These are phyloP conservation scores for Lophotis ruficrista DNA, from an alignment of 2,113 vertebrate genomes.

Conservation along the genomic window DNA sequence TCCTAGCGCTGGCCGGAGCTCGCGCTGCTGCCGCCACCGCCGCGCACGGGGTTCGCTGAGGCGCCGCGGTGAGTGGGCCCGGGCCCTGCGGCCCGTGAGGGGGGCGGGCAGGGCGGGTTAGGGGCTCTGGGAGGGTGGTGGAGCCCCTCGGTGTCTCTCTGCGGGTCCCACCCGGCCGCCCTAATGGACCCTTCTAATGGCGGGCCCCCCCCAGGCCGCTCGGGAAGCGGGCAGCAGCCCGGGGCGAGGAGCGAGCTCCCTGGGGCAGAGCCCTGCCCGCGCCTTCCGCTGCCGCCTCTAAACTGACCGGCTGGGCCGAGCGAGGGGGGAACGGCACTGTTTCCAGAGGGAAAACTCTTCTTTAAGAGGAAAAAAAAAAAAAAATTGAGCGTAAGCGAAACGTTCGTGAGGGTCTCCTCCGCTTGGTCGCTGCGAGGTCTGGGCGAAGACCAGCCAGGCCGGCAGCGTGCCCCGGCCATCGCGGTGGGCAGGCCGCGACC, in stretches of 20 bases:
- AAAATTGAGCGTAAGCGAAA: background rate
- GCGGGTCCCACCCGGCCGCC: accelerated
- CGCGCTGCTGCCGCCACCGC: background rate
- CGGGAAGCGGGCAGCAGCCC: background rate
- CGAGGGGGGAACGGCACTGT: background rate
- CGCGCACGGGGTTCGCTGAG: background rate
- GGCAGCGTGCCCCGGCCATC: too few relatives aligned
- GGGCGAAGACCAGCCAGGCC: background rate
- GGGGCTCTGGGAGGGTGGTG: background rate
- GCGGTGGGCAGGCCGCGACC: too few relatives aligned
- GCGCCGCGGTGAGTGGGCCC: background rate
- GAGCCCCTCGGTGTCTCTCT: too few relatives aligned
- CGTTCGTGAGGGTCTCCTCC: too few relatives aligned
- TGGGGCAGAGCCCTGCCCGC: background rate
- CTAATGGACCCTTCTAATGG: too few relatives aligned
- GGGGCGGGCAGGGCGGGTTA: accelerated
- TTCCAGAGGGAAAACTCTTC: background rate
- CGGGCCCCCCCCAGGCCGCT: too few relatives aligned
- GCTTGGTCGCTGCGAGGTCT: background rate
- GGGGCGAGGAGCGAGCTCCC: background rate
- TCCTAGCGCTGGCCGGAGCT: accelerated
- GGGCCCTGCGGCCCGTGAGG: background rate
- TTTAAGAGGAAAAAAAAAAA: background rate
- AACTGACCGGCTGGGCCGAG: too few relatives aligned
- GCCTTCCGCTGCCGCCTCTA: too few relatives aligned